Evolutionary conservation across 2,797 vertebrate species (phyloP).

Genomic region (Lacerta agilis): DNA sequence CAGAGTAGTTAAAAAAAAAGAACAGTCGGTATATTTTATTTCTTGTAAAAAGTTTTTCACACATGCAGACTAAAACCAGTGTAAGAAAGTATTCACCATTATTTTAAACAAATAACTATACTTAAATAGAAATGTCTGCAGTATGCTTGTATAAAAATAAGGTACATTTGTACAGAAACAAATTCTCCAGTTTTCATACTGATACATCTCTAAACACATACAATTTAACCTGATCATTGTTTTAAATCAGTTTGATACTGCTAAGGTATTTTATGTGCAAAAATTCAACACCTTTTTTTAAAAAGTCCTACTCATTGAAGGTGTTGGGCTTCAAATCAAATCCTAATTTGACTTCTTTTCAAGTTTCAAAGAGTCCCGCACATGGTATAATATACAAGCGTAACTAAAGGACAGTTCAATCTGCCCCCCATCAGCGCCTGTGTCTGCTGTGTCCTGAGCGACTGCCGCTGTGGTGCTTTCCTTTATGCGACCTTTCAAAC

Average conservation of each 20-base stretch:
- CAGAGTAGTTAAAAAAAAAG: constrained; percentile 56
- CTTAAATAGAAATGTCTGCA: constrained; percentile 91
- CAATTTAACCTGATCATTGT: constrained; percentile 76
- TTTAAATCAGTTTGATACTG: constrained; percentile 75
- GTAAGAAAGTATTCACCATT: constrained; percentile 92
- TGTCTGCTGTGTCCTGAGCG: constrained; percentile 94
- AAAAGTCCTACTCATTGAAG: constrained; percentile 68
- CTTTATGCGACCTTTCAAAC: constrained; percentile 94
- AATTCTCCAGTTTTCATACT: constrained; percentile 80
- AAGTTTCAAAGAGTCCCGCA: constrained; percentile 78
- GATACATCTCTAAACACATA: constrained; percentile 83
- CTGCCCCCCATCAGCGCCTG: constrained; percentile 82
- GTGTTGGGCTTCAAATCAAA: constrained; percentile 60
- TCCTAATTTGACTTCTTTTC: constrained; percentile 54
- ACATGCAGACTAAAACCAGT: constrained; percentile 99
- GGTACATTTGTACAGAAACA: constrained; percentile 82
- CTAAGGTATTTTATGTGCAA: constrained; percentile 89
- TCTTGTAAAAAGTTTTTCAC: constrained; percentile 93
- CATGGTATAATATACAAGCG: constrained; percentile 75
- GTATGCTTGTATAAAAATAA: constrained; percentile 88
- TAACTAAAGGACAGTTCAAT: background rate
- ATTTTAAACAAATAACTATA: constrained; percentile 88
- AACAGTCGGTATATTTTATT: constrained; percentile 84
- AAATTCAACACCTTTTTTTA: constrained; percentile 78
- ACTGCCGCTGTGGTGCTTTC: constrained; percentile 90